phyloP scores from a whole-genome alignment of 1,140 invertebrate species.

The Zelostemma sp. region DNA sequence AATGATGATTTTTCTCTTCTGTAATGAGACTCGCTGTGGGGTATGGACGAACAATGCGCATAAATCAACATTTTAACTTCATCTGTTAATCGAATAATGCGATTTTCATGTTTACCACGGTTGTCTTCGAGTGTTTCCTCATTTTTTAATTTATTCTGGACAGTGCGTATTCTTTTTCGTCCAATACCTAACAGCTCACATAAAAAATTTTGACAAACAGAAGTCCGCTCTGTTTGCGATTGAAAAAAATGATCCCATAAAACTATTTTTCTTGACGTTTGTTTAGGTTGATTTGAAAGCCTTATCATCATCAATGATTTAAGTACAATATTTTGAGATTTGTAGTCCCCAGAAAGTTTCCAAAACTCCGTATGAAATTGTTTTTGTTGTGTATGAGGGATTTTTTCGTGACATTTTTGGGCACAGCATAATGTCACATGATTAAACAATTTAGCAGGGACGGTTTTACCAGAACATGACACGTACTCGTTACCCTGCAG shows the following conservation, averaged over 20 bases:
- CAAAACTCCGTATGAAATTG: slow-evolving; percentile 10
- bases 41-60: slow-evolving; percentile 15
- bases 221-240: background rate
- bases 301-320: background rate
- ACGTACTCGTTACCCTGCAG: background rate
- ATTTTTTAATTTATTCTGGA: slow-evolving; percentile 12
- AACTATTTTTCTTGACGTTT: slow-evolving; percentile 1
- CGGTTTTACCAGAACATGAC: background rate
- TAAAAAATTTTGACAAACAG: slow-evolving; percentile 13
- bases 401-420: background rate
- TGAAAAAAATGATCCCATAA: slow-evolving; percentile 13
- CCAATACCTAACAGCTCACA: slow-evolving; percentile 3
- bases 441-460: background rate
- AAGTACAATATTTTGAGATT: slow-evolving; percentile 10
- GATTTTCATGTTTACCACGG: slow-evolving; percentile 9
- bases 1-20: slow-evolving; percentile 8
- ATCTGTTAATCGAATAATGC: slow-evolving; percentile 14
- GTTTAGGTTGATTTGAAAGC: background rate
- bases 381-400: background rate
- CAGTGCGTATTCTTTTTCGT: slow-evolving; percentile 5
- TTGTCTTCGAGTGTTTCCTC: slow-evolving; percentile 5
- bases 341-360: slow-evolving; percentile 6
- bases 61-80: slow-evolving; percentile 21
- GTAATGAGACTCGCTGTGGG: slow-evolving; percentile 21
- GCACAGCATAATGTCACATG: background rate